phyloP scores from a whole-genome alignment of 2,797 vertebrate genomes.

The Aldrovandia affinis region DNA sequence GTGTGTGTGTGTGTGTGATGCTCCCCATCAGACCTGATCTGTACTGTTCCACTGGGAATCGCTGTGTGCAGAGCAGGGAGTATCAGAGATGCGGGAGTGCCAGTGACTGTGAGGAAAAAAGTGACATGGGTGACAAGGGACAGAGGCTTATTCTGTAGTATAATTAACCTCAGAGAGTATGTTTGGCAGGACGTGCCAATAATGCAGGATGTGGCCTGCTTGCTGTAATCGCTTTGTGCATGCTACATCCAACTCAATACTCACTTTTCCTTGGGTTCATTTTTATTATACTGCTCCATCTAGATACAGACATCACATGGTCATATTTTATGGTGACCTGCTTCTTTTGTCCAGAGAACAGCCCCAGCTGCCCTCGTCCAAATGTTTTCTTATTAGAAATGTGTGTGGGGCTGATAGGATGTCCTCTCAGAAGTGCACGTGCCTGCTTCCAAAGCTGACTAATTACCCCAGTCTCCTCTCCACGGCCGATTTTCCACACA shows the following conservation, averaged over 20 bases:
- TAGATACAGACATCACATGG: no score
- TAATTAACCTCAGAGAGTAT: background rate
- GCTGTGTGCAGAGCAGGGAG: slow-evolving; percentile 54
- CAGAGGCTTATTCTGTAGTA: background rate
- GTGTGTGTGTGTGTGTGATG: slow-evolving; percentile 25
- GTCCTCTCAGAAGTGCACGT: background rate
- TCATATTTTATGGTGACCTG: no score
- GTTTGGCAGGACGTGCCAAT: background rate
- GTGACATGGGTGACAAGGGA: background rate
- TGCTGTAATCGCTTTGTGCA: background rate
- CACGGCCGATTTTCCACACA: slow-evolving; percentile 30
- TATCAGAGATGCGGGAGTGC: slow-evolving; percentile 19
- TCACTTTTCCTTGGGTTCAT: no score
- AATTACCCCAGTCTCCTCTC: slow-evolving; percentile 25
- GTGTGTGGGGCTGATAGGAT: no score
- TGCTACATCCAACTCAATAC: background rate
- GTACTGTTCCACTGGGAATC: slow-evolving; percentile 65
- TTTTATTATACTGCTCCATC: no score
- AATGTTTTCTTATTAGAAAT: no score
- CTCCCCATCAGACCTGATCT: slow-evolving; percentile 63
- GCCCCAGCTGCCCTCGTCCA: no score
- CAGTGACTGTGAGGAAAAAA: background rate
- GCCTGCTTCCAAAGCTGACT: slow-evolving; percentile 13
- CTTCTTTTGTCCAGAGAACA: no score
- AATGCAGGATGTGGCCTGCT: background rate